Evolutionary conservation across 1,140 invertebrate species (phyloP).

Genomic region (Drepana arcuata): DNA sequence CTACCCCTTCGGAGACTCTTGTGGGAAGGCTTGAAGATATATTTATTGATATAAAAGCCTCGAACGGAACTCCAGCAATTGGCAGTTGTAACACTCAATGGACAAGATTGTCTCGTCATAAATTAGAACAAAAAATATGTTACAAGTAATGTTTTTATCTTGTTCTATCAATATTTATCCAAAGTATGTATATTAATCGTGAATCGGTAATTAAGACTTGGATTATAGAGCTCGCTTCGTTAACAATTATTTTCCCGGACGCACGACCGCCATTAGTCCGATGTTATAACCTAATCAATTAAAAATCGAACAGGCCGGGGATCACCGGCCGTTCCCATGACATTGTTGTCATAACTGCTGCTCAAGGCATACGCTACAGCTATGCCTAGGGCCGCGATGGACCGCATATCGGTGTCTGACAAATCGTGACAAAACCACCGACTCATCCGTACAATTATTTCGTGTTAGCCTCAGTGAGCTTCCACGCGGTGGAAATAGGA

Average conservation of each 20-base stretch:
- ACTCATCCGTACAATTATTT: too few relatives aligned
- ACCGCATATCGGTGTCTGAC: conserved; percentile 59
- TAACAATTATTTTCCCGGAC: conserved; percentile 16
- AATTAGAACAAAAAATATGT: too few relatives aligned
- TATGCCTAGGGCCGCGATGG: conserved; percentile 28
- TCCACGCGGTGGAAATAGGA: too few relatives aligned
- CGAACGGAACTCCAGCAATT: too few relatives aligned
- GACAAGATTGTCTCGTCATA: too few relatives aligned
- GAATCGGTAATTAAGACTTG: conserved; percentile 17
- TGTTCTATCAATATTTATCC: too few relatives aligned
- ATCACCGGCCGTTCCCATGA: conserved; percentile 34
- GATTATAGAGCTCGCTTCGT: conserved; percentile 13
- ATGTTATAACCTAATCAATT: conserved; percentile 29
- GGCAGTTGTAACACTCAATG: too few relatives aligned
- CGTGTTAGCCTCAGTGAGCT: conserved; percentile 4
- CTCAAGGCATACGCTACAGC: conserved; percentile 24
- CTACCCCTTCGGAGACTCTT: too few relatives aligned
- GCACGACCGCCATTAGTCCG: conserved; percentile 26
- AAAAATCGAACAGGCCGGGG: conserved; percentile 20
- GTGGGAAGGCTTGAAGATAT: too few relatives aligned
- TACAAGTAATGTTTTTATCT: too few relatives aligned
- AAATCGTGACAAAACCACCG: conserved; percentile 67
- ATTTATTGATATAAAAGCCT: too few relatives aligned
- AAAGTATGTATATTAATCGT: conserved; percentile 16
- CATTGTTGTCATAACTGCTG: conserved; percentile 56